phyloP scores from a whole-genome alignment of 2,797 vertebrate species.

The Xiphophorus birchmanni region DNA sequence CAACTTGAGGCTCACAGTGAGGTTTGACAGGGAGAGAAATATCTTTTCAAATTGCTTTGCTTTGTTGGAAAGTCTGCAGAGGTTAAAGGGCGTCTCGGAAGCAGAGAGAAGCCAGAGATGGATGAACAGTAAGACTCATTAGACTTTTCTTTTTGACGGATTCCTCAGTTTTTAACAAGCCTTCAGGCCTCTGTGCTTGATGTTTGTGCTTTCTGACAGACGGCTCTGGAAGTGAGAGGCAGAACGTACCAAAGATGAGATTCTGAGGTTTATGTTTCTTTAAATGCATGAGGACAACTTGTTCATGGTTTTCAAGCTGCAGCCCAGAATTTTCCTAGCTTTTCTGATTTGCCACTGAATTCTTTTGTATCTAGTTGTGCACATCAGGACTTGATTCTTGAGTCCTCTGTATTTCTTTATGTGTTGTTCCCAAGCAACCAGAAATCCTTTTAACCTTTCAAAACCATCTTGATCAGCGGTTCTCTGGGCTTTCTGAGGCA shows the following conservation, averaged over 20 bases:
- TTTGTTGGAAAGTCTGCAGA: constrained; percentile 19
- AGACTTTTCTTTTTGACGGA: constrained; percentile 7
- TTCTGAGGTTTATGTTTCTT: constrained; percentile 1
- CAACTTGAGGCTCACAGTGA: not conserved
- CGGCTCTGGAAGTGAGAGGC: not conserved
- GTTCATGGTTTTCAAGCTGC: not conserved
- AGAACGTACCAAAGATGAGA: not conserved
- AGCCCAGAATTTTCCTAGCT: not conserved
- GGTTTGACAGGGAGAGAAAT: not conserved
- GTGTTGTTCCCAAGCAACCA: not conserved
- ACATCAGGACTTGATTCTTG: not conserved
- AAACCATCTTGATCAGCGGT: not conserved
- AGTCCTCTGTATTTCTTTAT: not conserved
- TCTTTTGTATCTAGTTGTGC: not conserved
- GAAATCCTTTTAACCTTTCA: not conserved
- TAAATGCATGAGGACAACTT: not conserved
- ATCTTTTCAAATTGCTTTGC: constrained; percentile 13
- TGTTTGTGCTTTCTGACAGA: constrained; percentile 1
- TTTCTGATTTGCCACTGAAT: not conserved
- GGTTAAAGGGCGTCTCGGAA: constrained; percentile 53
- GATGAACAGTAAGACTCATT: constrained; percentile 30
- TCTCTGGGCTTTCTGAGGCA: not conserved
- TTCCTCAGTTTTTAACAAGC: constrained; percentile 22
- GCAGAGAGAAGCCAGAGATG: constrained; percentile 38
- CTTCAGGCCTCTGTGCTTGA: not conserved